These are phyloP conservation scores for Chouioia cunea DNA, from an alignment of 2,888 invertebrate genomes.

Conservation along the genomic window DNA sequence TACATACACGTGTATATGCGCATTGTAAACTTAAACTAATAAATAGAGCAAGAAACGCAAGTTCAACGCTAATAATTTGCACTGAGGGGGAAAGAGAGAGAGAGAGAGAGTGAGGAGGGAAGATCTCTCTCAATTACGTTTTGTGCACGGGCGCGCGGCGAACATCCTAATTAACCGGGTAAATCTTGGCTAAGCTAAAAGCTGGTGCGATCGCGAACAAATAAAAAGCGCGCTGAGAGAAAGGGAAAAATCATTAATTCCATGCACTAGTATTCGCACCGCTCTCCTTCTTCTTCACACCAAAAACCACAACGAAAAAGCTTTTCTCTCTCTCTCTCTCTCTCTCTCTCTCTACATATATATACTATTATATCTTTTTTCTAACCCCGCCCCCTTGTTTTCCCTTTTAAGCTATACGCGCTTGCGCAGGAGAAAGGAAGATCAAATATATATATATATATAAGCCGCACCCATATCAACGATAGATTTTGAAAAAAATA, in stretches of 20 bases:
- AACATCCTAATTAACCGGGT: constrained; percentile 44
- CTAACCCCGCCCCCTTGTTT: neutral
- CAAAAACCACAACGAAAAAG: constrained; percentile 27
- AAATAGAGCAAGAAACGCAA: neutral
- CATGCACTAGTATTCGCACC: too few relatives aligned
- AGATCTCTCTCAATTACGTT: constrained; percentile 31
- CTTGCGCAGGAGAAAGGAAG: neutral
- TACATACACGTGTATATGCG: too few relatives aligned
- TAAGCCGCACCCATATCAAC: constrained; percentile 48
- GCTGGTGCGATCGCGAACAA: neutral
- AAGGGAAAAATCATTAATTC: constrained; percentile 43
- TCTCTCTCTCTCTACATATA: constrained; percentile 10
- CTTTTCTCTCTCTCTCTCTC: constrained; percentile 39
- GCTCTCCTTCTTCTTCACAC: constrained; percentile 5
- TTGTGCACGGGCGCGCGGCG: neutral
- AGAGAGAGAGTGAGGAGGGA: constrained; percentile 1
- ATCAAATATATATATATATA: neutral
- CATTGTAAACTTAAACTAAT: too few relatives aligned
- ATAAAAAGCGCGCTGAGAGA: constrained; percentile 7
- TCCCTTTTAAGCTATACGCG: neutral
- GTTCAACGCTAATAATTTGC: constrained; percentile 1
- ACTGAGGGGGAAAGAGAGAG: constrained; percentile 7
- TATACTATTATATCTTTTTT: too few relatives aligned
- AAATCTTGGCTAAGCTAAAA: constrained; percentile 38
- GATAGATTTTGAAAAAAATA: constrained; percentile 25